These are phyloP conservation scores for Drosophila sordidula DNA, from an alignment of 2,888 invertebrate species.

Conservation along the genomic window DNA sequence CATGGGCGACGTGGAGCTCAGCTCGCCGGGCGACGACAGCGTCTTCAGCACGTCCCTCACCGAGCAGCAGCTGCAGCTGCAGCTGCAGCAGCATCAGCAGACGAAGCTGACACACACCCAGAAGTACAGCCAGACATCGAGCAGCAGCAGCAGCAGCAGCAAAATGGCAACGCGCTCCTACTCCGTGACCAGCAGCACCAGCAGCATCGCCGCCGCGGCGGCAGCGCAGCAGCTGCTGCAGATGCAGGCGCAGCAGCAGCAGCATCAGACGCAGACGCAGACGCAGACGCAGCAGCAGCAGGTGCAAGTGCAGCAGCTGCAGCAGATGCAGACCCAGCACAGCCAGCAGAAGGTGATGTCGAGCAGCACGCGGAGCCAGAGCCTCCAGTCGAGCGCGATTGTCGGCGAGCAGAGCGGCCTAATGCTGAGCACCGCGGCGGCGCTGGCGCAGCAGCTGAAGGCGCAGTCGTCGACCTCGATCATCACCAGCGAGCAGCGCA, in stretches of 20 bases:
- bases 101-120: slow-evolving; percentile 43
- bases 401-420: slow-evolving; percentile 73
- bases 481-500: slow-evolving; percentile 80
- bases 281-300: slow-evolving; percentile 40
- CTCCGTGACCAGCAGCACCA: slow-evolving; percentile 64
- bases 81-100: slow-evolving; percentile 43
- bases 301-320: slow-evolving; percentile 26
- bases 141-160: slow-evolving; percentile 59
- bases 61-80: slow-evolving; percentile 48
- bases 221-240: slow-evolving; percentile 27
- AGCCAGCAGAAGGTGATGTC: slow-evolving; percentile 78
- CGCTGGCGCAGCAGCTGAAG: slow-evolving; percentile 86
- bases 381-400: slow-evolving; percentile 80
- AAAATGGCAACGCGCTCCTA: slow-evolving; percentile 75
- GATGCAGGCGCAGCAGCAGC: slow-evolving; percentile 16
- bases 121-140: slow-evolving; percentile 65
- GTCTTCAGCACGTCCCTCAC: slow-evolving; percentile 36
- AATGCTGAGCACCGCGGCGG: slow-evolving; percentile 54
- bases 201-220: slow-evolving; percentile 36
- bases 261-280: slow-evolving; percentile 50
- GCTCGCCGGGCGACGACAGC: slow-evolving; percentile 56
- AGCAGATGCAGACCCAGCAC: slow-evolving; percentile 33
- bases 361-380: slow-evolving; percentile 82
- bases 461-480: slow-evolving; percentile 84
- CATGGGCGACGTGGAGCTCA: slow-evolving; percentile 65